Percentiles rank a stretch among this genome's conserved stretches.
Evolutionary conservation across 1,140 invertebrate genomes (phyloP).

Genomic region (Drosophila arawakana): DNA sequence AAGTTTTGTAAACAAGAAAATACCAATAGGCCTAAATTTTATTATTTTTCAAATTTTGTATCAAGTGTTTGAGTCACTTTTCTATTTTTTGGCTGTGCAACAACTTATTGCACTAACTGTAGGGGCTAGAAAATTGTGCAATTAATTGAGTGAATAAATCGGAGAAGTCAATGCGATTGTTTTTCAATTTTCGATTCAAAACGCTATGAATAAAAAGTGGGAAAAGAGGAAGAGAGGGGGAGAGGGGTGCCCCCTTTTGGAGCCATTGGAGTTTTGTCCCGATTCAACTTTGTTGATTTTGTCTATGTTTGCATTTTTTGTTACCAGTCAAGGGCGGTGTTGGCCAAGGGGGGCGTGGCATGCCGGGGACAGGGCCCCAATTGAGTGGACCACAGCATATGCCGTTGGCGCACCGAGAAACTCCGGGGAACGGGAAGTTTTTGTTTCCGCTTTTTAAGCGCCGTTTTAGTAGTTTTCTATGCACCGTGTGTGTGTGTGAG

Average conservation of each 20-base stretch:
- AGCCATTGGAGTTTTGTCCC: conserved; percentile 7
- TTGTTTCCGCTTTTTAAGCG: conserved; percentile 67
- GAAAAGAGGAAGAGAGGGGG: too few species aligned
- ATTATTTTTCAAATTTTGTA: too few species aligned
- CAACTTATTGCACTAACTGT: neutral
- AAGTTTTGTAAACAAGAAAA: too few species aligned
- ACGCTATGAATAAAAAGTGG: neutral
- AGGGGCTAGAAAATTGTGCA: conserved; percentile 4
- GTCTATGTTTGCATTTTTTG: conserved; percentile 69
- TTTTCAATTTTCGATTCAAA: conserved; percentile 60
- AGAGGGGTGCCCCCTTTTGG: too few species aligned
- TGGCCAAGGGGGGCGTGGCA: neutral
- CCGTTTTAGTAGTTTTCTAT: conserved; percentile 69
- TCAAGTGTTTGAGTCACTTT: too few species aligned
- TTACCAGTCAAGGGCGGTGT: conserved; percentile 20
- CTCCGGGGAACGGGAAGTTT: conserved; percentile 26
- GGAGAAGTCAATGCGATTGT: conserved; percentile 47
- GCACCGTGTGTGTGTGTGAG: conserved; percentile 23
- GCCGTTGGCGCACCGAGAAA: neutral
- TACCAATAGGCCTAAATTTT: too few species aligned
- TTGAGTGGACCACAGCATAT: conserved; percentile 23
- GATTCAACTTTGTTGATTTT: conserved; percentile 70
- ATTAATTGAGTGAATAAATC: conserved; percentile 35
- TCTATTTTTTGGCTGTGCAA: too few species aligned
- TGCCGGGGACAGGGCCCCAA: neutral